Percentiles rank a stretch among this genome's conserved stretches.
phyloP scores from a whole-genome alignment of 2,888 invertebrate species.

The Andrena praecox region DNA sequence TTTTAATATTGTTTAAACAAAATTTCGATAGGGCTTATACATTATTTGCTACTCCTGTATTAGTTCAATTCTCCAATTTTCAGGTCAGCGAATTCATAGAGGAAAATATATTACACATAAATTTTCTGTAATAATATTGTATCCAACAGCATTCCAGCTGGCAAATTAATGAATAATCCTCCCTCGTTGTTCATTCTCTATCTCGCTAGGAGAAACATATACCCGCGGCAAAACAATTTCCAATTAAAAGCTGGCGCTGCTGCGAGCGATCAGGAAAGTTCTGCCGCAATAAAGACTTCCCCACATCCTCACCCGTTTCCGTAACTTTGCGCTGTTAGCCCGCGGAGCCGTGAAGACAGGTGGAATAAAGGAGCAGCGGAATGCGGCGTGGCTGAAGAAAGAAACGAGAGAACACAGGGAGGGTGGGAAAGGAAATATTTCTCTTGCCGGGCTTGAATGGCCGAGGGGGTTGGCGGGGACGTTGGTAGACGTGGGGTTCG shows the following conservation, averaged over 20 bases:
- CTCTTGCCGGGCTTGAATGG: constrained; percentile 19
- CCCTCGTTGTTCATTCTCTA: neutral
- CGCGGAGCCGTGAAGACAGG: neutral
- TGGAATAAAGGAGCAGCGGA: constrained; percentile 4
- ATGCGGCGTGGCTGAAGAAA: no score
- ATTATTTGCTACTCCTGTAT: no score
- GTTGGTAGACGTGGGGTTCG: constrained; percentile 25
- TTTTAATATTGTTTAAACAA: no score
- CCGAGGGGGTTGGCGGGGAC: neutral
- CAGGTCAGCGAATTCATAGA: no score
- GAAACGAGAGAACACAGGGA: constrained; percentile 14
- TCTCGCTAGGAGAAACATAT: neutral
- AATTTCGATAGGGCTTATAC: no score
- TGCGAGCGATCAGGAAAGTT: neutral
- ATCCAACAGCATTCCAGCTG: neutral
- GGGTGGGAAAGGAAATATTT: constrained; percentile 46
- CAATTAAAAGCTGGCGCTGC: neutral
- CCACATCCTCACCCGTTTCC: neutral
- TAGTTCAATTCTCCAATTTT: no score
- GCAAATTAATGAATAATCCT: neutral
- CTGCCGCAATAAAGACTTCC: constrained; percentile 14
- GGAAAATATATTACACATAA: no score
- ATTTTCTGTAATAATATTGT: neutral
- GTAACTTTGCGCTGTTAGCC: neutral
- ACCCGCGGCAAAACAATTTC: neutral